A percentile compares a stretch with the other conserved stretches of the same genome.
Conservation (phyloP, 2,113 vertebrate genomes). For the Oriolus oriolus region DNA sequence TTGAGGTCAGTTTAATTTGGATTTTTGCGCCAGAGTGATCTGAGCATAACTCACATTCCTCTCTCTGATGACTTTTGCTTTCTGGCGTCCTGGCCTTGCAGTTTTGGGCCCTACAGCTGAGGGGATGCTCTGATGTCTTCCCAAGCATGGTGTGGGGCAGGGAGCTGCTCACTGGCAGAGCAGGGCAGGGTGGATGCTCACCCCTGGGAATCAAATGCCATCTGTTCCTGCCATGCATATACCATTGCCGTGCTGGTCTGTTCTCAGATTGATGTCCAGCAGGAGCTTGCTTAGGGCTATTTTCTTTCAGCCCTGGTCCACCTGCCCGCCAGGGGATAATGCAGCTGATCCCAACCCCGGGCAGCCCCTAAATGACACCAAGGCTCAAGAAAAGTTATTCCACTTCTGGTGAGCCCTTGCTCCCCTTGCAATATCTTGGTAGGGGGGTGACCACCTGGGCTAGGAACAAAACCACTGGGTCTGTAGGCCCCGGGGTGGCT, state of each 20-base stretch:
- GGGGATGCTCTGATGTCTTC: not conserved
- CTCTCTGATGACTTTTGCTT: not conserved
- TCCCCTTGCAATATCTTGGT: not conserved
- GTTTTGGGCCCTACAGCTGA: not conserved
- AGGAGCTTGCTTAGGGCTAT: not conserved
- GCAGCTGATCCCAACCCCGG: not conserved
- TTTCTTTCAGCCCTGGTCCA: not conserved
- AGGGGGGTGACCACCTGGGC: not conserved
- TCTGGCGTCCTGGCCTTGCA: not conserved
- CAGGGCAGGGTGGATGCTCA: not conserved
- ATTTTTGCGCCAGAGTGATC: not conserved
- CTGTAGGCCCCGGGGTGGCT: rapidly evolving
- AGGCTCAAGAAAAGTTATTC: not conserved
- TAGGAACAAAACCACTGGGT: not conserved
- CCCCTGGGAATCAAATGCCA: rapidly evolving
- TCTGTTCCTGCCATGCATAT: not conserved
- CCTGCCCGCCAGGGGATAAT: not conserved
- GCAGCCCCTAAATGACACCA: no score
- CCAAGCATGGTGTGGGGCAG: not conserved
- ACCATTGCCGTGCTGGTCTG: not conserved
- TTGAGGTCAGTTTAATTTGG: not conserved
- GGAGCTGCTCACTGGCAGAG: not conserved
- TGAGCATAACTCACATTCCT: not conserved
- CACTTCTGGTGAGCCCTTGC: not conserved
- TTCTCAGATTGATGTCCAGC: not conserved